Evolutionary conservation across 1,140 invertebrate genomes (phyloP).

Genomic region (Cydia strobilella): DNA sequence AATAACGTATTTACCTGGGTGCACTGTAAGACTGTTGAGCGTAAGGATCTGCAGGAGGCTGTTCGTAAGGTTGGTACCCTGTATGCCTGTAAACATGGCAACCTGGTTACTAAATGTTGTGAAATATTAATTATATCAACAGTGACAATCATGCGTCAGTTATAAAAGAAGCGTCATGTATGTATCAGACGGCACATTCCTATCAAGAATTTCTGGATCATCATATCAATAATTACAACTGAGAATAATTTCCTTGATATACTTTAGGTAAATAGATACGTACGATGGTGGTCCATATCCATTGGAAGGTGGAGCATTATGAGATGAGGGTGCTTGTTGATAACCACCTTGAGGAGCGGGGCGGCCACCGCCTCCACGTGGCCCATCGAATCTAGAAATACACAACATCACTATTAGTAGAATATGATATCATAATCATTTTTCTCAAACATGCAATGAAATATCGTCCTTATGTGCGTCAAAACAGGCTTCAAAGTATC

Average conservation of each 20-base stretch:
- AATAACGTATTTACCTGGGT: constrained; percentile 51
- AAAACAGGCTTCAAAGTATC: too few relatives aligned
- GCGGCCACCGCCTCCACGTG: constrained; percentile 49
- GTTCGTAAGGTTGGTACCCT: constrained; percentile 71
- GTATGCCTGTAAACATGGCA: constrained; percentile 56
- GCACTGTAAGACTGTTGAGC: constrained; percentile 59
- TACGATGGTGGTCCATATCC: constrained; percentile 71
- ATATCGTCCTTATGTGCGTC: too few relatives aligned
- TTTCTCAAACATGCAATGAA: too few relatives aligned
- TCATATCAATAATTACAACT: constrained; percentile 46
- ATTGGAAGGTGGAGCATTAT: constrained; percentile 59
- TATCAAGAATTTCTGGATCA: constrained; percentile 71
- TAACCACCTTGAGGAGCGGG: constrained; percentile 48
- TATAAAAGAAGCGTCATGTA: constrained; percentile 63
- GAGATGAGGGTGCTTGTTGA: constrained; percentile 50
- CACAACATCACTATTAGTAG: constrained; percentile 6
- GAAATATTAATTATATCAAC: neutral
- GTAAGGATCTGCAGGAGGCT: constrained; percentile 63
- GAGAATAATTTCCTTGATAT: too few relatives aligned
- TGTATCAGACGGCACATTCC: constrained; percentile 80
- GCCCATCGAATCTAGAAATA: constrained; percentile 62
- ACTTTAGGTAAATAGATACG: constrained; percentile 36
- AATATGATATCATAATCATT: too few relatives aligned
- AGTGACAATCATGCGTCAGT: constrained; percentile 28
- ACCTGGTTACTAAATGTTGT: neutral